phyloP scores from a whole-genome alignment of 2,113 vertebrate species.

The Brachirus orientalis region DNA sequence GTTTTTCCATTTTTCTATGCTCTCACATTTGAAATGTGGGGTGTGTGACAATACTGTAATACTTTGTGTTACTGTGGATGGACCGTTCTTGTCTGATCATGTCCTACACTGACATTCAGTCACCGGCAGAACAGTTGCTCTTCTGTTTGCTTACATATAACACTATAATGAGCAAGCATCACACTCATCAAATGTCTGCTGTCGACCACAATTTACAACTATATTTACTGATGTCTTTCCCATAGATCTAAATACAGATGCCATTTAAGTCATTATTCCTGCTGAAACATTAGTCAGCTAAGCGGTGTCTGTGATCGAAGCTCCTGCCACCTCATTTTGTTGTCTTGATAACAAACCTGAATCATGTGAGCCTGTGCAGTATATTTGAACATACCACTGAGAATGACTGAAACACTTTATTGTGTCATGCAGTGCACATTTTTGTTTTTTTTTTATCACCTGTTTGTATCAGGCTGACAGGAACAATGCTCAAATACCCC shows the following conservation, averaged over 20 bases:
- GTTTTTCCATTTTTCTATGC: not conserved
- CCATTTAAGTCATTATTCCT: too few species aligned
- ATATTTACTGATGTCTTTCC: too few species aligned
- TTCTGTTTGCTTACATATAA: not conserved
- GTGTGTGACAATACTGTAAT: not conserved
- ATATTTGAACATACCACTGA: too few species aligned
- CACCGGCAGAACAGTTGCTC: not conserved
- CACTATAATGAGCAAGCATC: not conserved
- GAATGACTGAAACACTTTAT: not conserved
- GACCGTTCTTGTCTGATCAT: not conserved
- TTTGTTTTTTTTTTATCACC: not conserved
- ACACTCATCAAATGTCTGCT: not conserved
- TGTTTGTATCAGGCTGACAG: not conserved
- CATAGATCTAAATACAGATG: too few species aligned
- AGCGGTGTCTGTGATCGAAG: too few species aligned
- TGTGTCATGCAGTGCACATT: not conserved
- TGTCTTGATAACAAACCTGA: not conserved
- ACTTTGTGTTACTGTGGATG: not conserved
- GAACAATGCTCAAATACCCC: constrained; percentile 41
- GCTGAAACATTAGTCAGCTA: too few species aligned
- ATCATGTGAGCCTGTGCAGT: not conserved
- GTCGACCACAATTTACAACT: not conserved
- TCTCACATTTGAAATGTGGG: not conserved
- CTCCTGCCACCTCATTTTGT: not conserved
- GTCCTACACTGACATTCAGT: not conserved